Conservation (phyloP, 2,888 invertebrate species). For the Pollenia amentaria region DNA sequence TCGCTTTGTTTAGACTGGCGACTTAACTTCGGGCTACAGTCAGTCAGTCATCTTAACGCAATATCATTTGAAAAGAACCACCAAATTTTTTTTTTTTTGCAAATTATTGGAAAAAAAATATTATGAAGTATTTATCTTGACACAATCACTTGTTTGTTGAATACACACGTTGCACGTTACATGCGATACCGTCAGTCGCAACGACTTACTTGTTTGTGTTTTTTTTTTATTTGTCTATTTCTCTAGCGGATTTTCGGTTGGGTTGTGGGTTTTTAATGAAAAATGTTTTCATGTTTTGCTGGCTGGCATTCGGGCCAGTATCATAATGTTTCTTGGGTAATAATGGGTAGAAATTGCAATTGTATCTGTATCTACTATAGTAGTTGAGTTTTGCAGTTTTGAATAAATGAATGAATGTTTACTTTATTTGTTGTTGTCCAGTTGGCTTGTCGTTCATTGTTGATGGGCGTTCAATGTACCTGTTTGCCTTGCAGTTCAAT, state of each 20-base stretch:
- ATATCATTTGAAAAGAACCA: constrained; percentile 32
- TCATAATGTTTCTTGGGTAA: constrained; percentile 34
- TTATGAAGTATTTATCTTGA: constrained; percentile 59
- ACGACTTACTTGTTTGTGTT: background rate
- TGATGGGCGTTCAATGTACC: constrained; percentile 78
- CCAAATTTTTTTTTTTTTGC: constrained; percentile 18
- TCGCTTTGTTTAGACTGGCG: constrained; percentile 57
- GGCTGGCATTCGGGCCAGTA: constrained; percentile 31
- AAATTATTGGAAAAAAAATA: constrained; percentile 32
- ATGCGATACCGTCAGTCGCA: constrained; percentile 38
- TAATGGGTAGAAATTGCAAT: constrained; percentile 59
- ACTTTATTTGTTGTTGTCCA: constrained; percentile 46
- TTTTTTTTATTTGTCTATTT: background rate
- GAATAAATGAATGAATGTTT: constrained; percentile 57
- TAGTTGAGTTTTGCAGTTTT: constrained; percentile 26
- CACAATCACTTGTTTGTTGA: constrained; percentile 70
- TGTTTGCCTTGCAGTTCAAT: constrained; percentile 84
- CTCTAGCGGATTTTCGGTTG: background rate
- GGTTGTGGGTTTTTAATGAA: constrained; percentile 57
- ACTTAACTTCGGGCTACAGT: constrained; percentile 56
- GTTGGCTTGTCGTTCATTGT: constrained; percentile 59
- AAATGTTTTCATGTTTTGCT: constrained; percentile 40
- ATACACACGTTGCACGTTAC: constrained; percentile 55
- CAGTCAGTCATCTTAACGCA: constrained; percentile 17
- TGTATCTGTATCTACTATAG: background rate